Base-by-base conservation (phyloP, 2,888 invertebrate species). In the Oligia latruncula region DNA sequence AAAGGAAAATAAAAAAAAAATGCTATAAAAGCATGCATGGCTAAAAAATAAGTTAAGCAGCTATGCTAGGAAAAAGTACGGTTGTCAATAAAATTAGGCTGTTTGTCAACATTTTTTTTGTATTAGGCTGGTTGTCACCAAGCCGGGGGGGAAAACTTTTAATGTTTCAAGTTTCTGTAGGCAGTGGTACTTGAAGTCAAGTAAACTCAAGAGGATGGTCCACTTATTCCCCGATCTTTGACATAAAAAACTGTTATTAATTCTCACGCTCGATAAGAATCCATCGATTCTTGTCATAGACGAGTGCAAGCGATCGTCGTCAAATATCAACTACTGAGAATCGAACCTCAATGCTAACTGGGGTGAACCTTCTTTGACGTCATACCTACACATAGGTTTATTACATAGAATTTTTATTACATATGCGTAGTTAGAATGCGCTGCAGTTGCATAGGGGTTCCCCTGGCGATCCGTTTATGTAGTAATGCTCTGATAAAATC, bases 401-500 rank as follows among this genome's bases (percentile, higher is more conserved):
- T 78, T 78, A 62, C 70, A 68, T 43, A 68, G 11, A 35, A n/a
- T 71, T 71, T 40, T 70, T 83, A 78, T 58, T 43, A 64, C 43
- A 67, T 29, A 77, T 6, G 58, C 29, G 23, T 55, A 29, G 62
- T 52, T 70, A 66, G 70, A 82, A 82, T 60, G n/a, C 13, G n/a
- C 23, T 76, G 76, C 78, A 74, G 67, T 72, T 72, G 49, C 23
- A 55, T 46, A 80, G 89, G 88, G 86, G 74, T 85, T 88, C 83
- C 88, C 89, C 89, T 74, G 20, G 46, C 29, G 64, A 81, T 81
- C 71, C 62, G 62, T 71, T 86, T 66, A 68, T 71, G 40, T 65
- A 55, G 46, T 46, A 70, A 86, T 74, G 81, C 55, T 46, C 62
- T 81, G 87, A 89, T 86, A 84, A 82, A 78, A 80, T 85, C 74